Base-by-base conservation (phyloP, 2,797 vertebrate species). In the Enteromius fasciolatus region DNA sequence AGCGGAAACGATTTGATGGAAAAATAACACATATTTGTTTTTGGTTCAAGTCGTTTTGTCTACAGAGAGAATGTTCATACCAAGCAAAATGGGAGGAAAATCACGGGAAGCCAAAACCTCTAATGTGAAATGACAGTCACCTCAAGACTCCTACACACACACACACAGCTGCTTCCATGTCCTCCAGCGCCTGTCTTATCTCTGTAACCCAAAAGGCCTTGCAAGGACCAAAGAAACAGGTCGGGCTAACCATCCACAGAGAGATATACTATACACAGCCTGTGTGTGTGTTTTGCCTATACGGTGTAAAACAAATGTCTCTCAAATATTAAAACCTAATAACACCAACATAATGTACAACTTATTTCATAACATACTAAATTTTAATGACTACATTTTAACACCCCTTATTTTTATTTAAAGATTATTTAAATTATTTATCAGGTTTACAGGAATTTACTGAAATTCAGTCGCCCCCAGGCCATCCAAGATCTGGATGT, bases 141-240 rank as follows among this genome's bases (percentile, higher is more conserved):
- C 70, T 70, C 33, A 52, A 87, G 48, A 83, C 61, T 66, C 36
- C 46, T 39, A 86, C 54, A 66, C 68, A 79, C 61, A 74, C 67
- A 80, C 63, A 61, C 50, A 77, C 63, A 81, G 66, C 83, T 87
- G 86, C 88, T 81, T 87, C 86, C 86, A 87, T 89, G 84, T 89
- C 86, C 88, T 87, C 86, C 84, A 86, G 89, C 84, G 83, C 54
- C 54, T 52, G 87, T 89, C 78, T 89, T 83, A 88, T 83, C 81
- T 84, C 78, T 87, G 73, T 67, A 85, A 89, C 85, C 89, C 61
- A 31, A 88, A 83, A 89, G 84, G 67, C 84, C 88, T 88, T 84
- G 78, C 83, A 89, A 88, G 81, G 77, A 84, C 83, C 69, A 87
- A 76, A 88, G 76, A 74, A 82, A 68, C 77, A 63, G 81, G 85